Base-by-base conservation (phyloP, 2,113 vertebrate genomes). In the Podilymbus podiceps region DNA sequence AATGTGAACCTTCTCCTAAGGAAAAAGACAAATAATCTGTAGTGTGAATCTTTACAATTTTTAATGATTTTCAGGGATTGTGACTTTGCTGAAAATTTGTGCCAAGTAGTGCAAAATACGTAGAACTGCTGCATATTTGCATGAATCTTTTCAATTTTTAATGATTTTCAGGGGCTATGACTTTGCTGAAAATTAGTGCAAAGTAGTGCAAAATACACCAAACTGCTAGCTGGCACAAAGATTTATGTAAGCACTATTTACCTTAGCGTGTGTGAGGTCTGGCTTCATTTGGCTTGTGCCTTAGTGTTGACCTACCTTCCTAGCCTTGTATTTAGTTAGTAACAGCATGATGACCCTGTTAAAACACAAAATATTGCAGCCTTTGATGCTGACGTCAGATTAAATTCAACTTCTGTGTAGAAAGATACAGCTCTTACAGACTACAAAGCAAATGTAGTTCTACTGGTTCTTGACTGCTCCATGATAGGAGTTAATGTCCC, bases 381-480 rank as follows among this genome's bases (percentile, higher is more conserved):
- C 77, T 95, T 94, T 92, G 81, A 88, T 85, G 84, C 81, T 90
- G 75, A 86, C 72, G 93, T 81, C 62, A 89, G 81, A 68, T 77
- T 95, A 95, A 89, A 88, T 76, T 95, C 84, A 82, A 40, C 59
- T 89, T 85, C 80, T 92, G 84, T 94, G 91, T 88, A 89, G 94
- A 88, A 88, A 93, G 87, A 73, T 88, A 14, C 60, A 91, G 25
- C 73, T 91, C 85, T 87, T 77, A 38, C 64, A 89, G 85, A 90
- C 88, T 95, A 95, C 82, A 96, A 95, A 96, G 93, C 78, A 86
- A 95, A 86, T 87, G 88, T 66, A 83, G 76, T 85, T 50, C 83
- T 96, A 86, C 83, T 94, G 95, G 96, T 94, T 94, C 93, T 69
- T 86, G 86, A 89, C 88, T 96, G 75, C 85, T 95, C 93, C 91